Conservation (phyloP, 2,113 vertebrate species). For the Cyanoramphus novaezelandiae region DNA sequence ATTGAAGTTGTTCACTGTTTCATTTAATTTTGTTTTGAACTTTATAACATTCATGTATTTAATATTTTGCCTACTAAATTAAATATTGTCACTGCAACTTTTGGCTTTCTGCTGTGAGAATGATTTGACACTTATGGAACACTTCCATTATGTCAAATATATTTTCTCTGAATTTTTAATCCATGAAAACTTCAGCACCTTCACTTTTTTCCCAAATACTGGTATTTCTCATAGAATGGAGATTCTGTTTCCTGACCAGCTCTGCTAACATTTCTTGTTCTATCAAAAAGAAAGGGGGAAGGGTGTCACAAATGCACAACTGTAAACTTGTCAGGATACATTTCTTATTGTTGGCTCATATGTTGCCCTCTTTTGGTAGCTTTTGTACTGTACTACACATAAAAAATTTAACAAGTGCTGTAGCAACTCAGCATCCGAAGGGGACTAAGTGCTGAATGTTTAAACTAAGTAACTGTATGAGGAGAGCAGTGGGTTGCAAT, state of each 20-base stretch:
- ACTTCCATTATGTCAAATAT: conserved; percentile 1
- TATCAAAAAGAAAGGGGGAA: neutral
- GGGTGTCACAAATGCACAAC: neutral
- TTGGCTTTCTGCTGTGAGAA: neutral
- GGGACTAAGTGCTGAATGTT: neutral
- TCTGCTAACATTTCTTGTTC: neutral
- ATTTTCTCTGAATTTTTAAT: conserved; percentile 31
- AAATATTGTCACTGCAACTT: conserved; percentile 35
- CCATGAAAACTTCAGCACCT: conserved; percentile 7
- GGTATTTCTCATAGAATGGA: conserved; percentile 21
- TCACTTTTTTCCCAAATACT: neutral
- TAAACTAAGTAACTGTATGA: neutral
- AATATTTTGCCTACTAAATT: conserved; percentile 6
- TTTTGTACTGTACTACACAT: conserved; percentile 64
- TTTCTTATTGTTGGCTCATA: conserved; percentile 68
- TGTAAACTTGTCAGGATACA: conserved; percentile 9
- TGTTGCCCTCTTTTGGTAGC: conserved; percentile 69
- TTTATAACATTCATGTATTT: neutral
- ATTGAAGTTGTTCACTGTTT: neutral
- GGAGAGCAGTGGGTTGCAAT: neutral
- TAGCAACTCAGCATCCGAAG: conserved; percentile 9
- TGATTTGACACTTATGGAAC: conserved; percentile 36
- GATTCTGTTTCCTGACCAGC: neutral
- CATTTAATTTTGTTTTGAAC: conserved; percentile 11
- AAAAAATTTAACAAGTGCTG: conserved; percentile 24